Conservation (phyloP, 2,888 invertebrate genomes). For the Phania funesta region DNA sequence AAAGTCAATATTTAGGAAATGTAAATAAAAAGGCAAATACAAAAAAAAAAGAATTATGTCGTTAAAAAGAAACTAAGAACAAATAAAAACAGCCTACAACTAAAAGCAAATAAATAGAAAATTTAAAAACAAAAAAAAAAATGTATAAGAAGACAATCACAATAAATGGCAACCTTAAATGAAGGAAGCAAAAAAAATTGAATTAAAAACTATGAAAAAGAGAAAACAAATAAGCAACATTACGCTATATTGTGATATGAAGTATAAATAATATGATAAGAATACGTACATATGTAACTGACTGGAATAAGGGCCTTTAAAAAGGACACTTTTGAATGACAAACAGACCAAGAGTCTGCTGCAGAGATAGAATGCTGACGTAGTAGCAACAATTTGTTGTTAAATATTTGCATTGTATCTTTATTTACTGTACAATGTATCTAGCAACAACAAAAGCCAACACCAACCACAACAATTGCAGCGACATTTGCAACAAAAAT, state of each 20-base stretch:
- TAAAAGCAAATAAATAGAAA: constrained; percentile 19
- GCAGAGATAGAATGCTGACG: constrained; percentile 46
- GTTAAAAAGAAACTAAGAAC: neutral
- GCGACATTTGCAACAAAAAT: constrained; percentile 16
- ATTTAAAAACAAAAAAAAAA: neutral
- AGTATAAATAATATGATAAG: neutral
- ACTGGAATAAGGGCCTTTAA: constrained; percentile 13
- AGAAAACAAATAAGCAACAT: neutral
- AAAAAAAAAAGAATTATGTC: neutral
- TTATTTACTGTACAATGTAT: constrained; percentile 15
- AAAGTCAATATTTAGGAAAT: constrained; percentile 67
- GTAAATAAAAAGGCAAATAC: constrained; percentile 48
- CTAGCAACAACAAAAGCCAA: constrained; percentile 1
- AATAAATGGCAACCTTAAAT: neutral
- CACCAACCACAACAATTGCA: neutral
- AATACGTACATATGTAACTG: neutral
- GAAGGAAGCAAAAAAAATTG: neutral
- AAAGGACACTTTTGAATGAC: neutral
- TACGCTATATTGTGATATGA: too few species aligned
- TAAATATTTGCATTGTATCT: constrained; percentile 24
- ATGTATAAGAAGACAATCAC: neutral
- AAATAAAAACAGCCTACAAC: constrained; percentile 33
- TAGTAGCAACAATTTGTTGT: constrained; percentile 63
- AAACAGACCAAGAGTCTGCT: constrained; percentile 1
- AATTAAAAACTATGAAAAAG: neutral